Evolutionary conservation across 2,113 vertebrate genomes (phyloP), one percentile per base, ranked within the genome.

Genomic region (Otolemur garnettii): DNA sequence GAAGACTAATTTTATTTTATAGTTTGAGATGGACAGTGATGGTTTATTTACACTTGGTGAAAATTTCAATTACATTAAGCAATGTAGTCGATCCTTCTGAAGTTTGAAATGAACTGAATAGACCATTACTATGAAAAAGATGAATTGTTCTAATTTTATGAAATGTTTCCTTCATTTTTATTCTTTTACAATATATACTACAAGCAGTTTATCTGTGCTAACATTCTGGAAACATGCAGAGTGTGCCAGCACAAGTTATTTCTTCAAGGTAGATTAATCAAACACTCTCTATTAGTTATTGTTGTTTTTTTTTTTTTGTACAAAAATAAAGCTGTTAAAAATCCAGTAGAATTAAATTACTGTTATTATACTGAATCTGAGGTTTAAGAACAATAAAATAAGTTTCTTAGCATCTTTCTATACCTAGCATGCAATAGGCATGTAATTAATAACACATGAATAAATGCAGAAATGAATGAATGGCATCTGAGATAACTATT

Each of bases 1-100:
- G 42, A 64, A 90, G 22, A 21, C 1, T 66, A 79, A 59, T 78
- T 97, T 66, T 26, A 55, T 71, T 68, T 93, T 80, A n/a, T 35
- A 79, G 93, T 83, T 85, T 77, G 38, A 82, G 38, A 53, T 45
- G 1, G 4, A 82, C 4, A 3, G 42, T 80, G 62, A 85, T 64
- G n/a, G 13, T 90, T 92, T 75, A 66, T 71, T 26, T 42, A 83
- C 10, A 90, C 7, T 94, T 79, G 26, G 12, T 90, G 5, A 18
- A 95, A 75, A 75, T 87, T 93, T 83, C 7, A 10, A 75, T 90
- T 90, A 90, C 79, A 83, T 62, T 19, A 10, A 17, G 10, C 24
- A 93, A 18, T 35, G 4, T 2, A 42, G 9, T 38, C 72, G 50
- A 82, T 2, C 10, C 13, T 77, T 77, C 10, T 94, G 33, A 53